Percentiles rank a stretch among this genome's conserved stretches.
phyloP scores from a whole-genome alignment of 2,797 vertebrate genomes.

The Acrossocheilus wenchowensis region DNA sequence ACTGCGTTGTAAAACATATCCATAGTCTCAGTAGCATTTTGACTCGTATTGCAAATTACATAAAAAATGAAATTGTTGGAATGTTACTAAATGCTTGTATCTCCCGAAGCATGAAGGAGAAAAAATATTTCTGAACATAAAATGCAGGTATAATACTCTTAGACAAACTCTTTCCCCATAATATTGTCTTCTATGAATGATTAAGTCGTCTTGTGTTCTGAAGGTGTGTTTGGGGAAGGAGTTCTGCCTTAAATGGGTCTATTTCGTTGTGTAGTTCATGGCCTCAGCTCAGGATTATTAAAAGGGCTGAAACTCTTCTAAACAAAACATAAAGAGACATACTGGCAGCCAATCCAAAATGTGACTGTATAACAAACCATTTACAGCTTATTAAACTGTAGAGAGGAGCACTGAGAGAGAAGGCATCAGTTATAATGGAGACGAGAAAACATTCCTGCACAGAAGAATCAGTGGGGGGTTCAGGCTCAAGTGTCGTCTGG shows the following conservation, averaged over 20 bases:
- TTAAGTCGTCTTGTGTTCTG: not conserved
- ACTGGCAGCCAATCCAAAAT: slow-evolving; percentile 70
- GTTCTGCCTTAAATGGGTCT: slow-evolving; percentile 50
- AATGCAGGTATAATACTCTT: not conserved
- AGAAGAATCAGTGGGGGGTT: slow-evolving; percentile 31
- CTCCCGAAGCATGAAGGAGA: not conserved
- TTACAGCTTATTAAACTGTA: slow-evolving; percentile 71
- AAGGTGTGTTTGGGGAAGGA: not conserved
- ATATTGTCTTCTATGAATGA: slow-evolving; percentile 8
- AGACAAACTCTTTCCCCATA: not conserved
- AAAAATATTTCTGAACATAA: not conserved
- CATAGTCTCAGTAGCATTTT: not conserved
- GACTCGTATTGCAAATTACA: not conserved
- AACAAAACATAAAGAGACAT: slow-evolving; percentile 73
- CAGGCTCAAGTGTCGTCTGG: slow-evolving; percentile 60
- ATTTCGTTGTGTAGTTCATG: slow-evolving; percentile 52
- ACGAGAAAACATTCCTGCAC: slow-evolving; percentile 10
- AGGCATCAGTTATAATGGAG: not conserved
- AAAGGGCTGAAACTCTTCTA: slow-evolving; percentile 68
- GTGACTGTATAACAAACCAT: slow-evolving; percentile 67
- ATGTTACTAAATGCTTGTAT: not conserved
- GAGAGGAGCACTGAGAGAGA: slow-evolving; percentile 51
- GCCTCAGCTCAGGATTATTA: slow-evolving; percentile 61
- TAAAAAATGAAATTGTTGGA: not conserved
- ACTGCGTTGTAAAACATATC: not conserved